Evolutionary conservation across 2,888 invertebrate genomes (phyloP).

Genomic region (Metopia argyrocephala): DNA sequence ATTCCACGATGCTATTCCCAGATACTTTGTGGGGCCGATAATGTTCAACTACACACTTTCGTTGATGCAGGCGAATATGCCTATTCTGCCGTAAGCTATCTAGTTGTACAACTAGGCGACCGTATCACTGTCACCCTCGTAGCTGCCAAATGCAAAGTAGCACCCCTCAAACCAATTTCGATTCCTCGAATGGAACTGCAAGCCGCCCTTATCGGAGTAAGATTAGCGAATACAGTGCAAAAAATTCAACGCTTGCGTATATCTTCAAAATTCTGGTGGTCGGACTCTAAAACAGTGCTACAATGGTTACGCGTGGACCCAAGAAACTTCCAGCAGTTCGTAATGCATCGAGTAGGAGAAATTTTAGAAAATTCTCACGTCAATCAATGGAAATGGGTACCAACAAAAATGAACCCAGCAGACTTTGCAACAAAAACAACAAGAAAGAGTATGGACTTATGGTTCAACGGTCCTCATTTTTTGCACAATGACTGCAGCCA

Average conservation of each 20-base stretch:
- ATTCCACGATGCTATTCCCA: no score
- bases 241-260: not conserved
- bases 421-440: not conserved
- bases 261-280: slow-evolving; percentile 31
- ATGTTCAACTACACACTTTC: slow-evolving; percentile 56
- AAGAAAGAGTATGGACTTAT: not conserved
- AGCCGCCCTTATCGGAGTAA: slow-evolving; percentile 1
- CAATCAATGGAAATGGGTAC: no score
- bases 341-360: no score
- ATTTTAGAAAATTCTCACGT: no score
- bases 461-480: not conserved
- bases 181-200: slow-evolving; percentile 19
- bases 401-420: not conserved
- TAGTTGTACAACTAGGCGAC: slow-evolving; percentile 4
- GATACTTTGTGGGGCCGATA: no score
- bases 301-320: slow-evolving; percentile 18
- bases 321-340: no score
- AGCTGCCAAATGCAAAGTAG: slow-evolving; percentile 12
- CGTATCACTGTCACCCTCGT: not conserved
- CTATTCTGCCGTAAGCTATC: slow-evolving; percentile 44
- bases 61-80: slow-evolving; percentile 60
- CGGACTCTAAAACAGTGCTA: slow-evolving; percentile 50
- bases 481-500: not conserved
- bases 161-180: slow-evolving; percentile 4
- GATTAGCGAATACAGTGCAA: slow-evolving; percentile 22